phyloP scores from a whole-genome alignment of 2,888 invertebrate genomes.

The Amiota communis region DNA sequence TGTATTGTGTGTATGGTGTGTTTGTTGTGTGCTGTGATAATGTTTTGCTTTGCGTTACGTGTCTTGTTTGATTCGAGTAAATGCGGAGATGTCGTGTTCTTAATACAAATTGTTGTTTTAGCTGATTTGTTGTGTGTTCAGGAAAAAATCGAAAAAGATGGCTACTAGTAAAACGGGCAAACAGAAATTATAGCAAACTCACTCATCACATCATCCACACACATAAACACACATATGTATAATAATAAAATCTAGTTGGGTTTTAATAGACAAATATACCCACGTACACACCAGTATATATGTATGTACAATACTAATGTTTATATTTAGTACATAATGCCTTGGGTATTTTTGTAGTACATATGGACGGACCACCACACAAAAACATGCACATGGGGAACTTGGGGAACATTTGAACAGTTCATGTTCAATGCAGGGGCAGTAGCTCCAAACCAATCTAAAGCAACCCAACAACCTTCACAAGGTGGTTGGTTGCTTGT shows the following conservation, averaged over 20 bases:
- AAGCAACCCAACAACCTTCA: constrained; percentile 50
- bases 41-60: constrained; percentile 13
- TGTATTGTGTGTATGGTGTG: background rate
- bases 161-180: constrained; percentile 69
- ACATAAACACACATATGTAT: background rate
- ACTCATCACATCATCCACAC: constrained; percentile 12
- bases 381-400: constrained; percentile 18
- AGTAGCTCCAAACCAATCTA: background rate
- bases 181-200: constrained; percentile 61
- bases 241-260: background rate
- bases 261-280: constrained; percentile 9
- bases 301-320: no score
- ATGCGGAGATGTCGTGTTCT: background rate
- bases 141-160: constrained; percentile 69
- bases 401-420: constrained; percentile 43
- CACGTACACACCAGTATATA: background rate
- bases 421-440: constrained; percentile 5
- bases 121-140: constrained; percentile 40
- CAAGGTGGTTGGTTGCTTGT: constrained; percentile 50
- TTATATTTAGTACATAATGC: background rate
- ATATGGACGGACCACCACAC: background rate
- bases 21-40: constrained; percentile 3
- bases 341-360: background rate
- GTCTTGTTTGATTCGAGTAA: constrained; percentile 28
- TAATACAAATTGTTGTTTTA: background rate